phyloP scores from a whole-genome alignment of 1,140 invertebrate species.

The Plectus sambesii region DNA sequence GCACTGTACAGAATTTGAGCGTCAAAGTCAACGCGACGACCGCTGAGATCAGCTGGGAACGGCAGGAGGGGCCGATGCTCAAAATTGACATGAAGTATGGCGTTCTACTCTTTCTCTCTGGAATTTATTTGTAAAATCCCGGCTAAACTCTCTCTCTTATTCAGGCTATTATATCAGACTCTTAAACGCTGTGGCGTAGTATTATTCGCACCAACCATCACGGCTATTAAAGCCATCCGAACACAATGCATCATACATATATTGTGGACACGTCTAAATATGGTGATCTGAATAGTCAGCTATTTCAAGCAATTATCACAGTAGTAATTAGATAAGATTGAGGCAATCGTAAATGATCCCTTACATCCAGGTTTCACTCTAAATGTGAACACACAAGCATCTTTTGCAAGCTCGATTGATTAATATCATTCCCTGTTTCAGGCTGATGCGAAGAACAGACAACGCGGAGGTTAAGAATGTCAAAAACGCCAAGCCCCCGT shows the following conservation, averaged over 20 bases:
- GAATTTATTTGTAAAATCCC: constrained; percentile 6
- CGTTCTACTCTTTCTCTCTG: not conserved
- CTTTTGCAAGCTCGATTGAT: too few relatives aligned
- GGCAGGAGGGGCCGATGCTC: constrained; percentile 27
- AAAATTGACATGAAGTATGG: constrained; percentile 32
- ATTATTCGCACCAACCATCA: too few relatives aligned
- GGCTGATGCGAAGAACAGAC: constrained; percentile 21
- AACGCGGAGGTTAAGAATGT: constrained; percentile 21
- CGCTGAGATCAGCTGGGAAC: constrained; percentile 34
- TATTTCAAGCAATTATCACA: constrained; percentile 8
- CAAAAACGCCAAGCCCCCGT: constrained; percentile 31
- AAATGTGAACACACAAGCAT: too few relatives aligned
- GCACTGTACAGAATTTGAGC: constrained; percentile 35
- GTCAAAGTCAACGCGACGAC: constrained; percentile 28
- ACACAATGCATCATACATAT: too few relatives aligned
- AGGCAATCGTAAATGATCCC: constrained; percentile 1
- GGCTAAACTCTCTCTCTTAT: constrained; percentile 11
- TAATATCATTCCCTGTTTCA: too few relatives aligned
- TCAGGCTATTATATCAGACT: too few relatives aligned
- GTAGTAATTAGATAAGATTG: constrained; percentile 10
- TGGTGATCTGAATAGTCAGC: not conserved
- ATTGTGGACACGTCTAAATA: constrained; percentile 11
- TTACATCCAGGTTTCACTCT: too few relatives aligned
- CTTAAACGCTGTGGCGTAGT: too few relatives aligned
- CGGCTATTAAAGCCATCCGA: too few relatives aligned